These are phyloP conservation scores for Cynoglossus semilaevis DNA, from an alignment of 2,113 vertebrate species.

Conservation along the genomic window DNA sequence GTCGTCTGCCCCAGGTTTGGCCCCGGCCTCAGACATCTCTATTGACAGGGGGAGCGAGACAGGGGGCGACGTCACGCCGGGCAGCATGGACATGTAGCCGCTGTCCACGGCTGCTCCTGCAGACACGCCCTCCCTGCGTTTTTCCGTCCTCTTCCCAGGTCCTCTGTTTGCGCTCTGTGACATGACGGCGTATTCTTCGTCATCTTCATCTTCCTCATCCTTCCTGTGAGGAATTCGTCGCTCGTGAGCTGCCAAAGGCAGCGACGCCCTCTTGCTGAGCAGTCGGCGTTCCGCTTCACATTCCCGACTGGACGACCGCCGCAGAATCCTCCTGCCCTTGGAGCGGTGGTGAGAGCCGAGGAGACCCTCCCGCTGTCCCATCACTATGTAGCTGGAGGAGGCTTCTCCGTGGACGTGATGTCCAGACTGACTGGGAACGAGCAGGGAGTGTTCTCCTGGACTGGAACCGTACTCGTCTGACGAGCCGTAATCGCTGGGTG, in stretches of 20 bases:
- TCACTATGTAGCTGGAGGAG: slow-evolving; percentile 76
- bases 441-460: slow-evolving; percentile 73
- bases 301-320: slow-evolving; percentile 73
- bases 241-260: slow-evolving; percentile 72
- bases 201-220: slow-evolving; percentile 76
- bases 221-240: slow-evolving; percentile 57
- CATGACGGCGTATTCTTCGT: slow-evolving; percentile 71
- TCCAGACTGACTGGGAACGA: slow-evolving; percentile 68
- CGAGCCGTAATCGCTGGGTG: slow-evolving; percentile 80
- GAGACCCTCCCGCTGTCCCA: slow-evolving; percentile 72
- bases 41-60: slow-evolving; percentile 71
- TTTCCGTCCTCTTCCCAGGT: slow-evolving; percentile 45
- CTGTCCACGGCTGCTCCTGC: slow-evolving; percentile 58
- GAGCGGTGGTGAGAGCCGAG: slow-evolving; percentile 66
- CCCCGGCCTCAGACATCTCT: slow-evolving; percentile 51
- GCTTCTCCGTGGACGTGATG: slow-evolving; percentile 63
- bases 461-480: slow-evolving; percentile 84
- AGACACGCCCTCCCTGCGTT: slow-evolving; percentile 46
- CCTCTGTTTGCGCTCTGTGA: slow-evolving; percentile 62
- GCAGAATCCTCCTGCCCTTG: slow-evolving; percentile 71
- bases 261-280: slow-evolving; percentile 74
- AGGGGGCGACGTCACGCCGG: slow-evolving; percentile 74
- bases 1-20: slow-evolving; percentile 63
- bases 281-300: slow-evolving; percentile 73
- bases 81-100: slow-evolving; percentile 80